Conservation (phyloP, 2,113 vertebrate species). For the Corvus hawaiiensis region DNA sequence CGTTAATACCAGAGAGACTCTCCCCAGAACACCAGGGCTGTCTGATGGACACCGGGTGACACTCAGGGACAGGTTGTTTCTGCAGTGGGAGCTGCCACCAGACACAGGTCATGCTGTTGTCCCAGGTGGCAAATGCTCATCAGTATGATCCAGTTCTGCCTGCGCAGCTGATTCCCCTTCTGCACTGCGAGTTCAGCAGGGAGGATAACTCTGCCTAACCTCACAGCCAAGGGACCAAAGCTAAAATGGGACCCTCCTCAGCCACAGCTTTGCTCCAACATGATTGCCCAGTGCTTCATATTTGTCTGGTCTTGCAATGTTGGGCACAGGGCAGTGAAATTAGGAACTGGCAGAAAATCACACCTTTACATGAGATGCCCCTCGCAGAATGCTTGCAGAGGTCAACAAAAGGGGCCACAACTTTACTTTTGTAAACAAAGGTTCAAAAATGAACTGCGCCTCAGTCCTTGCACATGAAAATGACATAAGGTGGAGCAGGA, state of each 20-base stretch:
- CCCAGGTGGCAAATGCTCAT: not conserved
- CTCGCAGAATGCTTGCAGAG: not conserved
- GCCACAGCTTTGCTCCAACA: not conserved
- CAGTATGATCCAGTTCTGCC: not conserved
- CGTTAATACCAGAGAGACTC: not conserved
- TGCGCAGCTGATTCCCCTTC: not conserved
- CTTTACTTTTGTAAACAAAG: not conserved
- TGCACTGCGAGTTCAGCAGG: not conserved
- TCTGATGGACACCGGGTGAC: not conserved
- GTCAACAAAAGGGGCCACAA: not conserved
- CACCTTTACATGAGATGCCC: not conserved
- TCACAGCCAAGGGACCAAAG: not conserved
- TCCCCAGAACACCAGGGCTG: not conserved
- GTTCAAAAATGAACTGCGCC: not conserved
- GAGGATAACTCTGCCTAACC: not conserved
- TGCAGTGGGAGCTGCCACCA: not conserved
- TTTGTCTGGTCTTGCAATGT: not conserved
- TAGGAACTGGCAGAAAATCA: not conserved
- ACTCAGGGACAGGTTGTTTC: not conserved
- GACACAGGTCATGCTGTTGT: not conserved
- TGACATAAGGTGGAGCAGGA: not conserved
- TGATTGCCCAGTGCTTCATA: fast-evolving
- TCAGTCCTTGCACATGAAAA: not conserved
- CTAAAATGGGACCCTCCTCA: not conserved
- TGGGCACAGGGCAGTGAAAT: not conserved